Percentiles rank a stretch among this genome's conserved stretches.
Evolutionary conservation across 2,797 vertebrate genomes (phyloP).

Genomic region (Chloroceryle inda): DNA sequence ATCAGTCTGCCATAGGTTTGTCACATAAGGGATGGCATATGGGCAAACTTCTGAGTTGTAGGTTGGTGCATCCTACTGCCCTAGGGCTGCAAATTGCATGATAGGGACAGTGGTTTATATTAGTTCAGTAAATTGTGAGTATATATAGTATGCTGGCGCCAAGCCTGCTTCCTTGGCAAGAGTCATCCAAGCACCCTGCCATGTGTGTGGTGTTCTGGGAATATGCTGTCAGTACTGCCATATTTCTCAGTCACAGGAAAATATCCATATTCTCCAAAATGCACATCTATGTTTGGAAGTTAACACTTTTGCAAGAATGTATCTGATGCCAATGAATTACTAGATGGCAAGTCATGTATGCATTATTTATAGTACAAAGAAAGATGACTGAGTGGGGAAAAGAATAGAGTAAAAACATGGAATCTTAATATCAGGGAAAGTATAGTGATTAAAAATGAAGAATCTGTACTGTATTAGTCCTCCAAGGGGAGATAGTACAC

Average conservation of each 20-base stretch:
- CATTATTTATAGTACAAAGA: constrained; percentile 14
- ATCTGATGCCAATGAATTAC: constrained; percentile 9
- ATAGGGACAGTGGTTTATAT: not conserved
- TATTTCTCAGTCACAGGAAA: constrained; percentile 44
- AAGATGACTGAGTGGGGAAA: not conserved
- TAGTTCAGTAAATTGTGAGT: not conserved
- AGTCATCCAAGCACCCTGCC: constrained; percentile 12
- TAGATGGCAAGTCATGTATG: not conserved
- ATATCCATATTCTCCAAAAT: constrained; percentile 31
- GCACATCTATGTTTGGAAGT: constrained; percentile 35
- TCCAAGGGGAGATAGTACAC: not conserved
- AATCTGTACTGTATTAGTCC: not conserved
- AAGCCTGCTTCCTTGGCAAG: constrained; percentile 25
- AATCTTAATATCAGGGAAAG: not conserved
- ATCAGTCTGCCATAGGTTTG: not conserved
- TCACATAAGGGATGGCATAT: not conserved
- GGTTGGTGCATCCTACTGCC: not conserved
- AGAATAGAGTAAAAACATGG: not conserved
- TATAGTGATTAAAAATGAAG: not conserved
- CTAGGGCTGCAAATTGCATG: not conserved
- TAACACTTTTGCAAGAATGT: constrained; percentile 24
- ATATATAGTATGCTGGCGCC: not conserved
- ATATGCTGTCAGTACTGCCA: not conserved
- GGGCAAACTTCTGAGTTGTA: constrained; percentile 17
- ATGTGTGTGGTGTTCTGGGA: not conserved